Evolutionary conservation across 2,113 vertebrate genomes (phyloP).

Genomic region (Talpa occidentalis): DNA sequence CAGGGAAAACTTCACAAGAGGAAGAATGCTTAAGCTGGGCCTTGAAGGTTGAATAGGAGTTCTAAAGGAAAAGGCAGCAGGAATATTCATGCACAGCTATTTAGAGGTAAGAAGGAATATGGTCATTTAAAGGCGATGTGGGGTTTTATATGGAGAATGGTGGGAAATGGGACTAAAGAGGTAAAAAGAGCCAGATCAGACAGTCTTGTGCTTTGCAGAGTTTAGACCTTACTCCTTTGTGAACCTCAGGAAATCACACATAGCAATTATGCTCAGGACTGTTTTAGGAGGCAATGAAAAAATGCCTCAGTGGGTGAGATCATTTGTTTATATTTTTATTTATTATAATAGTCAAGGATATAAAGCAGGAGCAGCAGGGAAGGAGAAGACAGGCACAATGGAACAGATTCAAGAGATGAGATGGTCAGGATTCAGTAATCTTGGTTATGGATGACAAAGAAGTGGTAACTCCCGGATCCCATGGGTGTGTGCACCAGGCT

Average conservation of each 20-base stretch:
- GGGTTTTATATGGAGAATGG: not conserved
- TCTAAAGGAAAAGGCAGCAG: constrained; percentile 30
- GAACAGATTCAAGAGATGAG: not conserved
- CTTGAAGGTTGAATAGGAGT: constrained; percentile 34
- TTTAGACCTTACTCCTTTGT: not conserved
- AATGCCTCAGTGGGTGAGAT: not conserved
- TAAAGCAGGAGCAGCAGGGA: not conserved
- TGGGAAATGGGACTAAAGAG: not conserved
- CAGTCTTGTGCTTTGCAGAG: not conserved
- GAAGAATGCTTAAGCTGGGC: not conserved
- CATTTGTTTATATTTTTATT: not conserved
- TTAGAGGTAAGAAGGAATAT: not conserved
- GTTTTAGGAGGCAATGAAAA: not conserved
- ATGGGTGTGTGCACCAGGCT: not conserved
- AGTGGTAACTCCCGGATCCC: not conserved
- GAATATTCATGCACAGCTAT: not conserved
- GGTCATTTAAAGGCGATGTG: not conserved
- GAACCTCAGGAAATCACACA: not conserved
- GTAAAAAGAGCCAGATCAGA: not conserved
- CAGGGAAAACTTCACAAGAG: not conserved
- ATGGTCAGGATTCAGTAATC: not conserved
- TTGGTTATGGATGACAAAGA: not conserved
- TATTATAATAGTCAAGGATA: not conserved
- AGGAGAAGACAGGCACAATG: not conserved
- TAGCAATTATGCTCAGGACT: not conserved